phyloP scores from a whole-genome alignment of 2,797 vertebrate species.

The Apogon talboti region DNA sequence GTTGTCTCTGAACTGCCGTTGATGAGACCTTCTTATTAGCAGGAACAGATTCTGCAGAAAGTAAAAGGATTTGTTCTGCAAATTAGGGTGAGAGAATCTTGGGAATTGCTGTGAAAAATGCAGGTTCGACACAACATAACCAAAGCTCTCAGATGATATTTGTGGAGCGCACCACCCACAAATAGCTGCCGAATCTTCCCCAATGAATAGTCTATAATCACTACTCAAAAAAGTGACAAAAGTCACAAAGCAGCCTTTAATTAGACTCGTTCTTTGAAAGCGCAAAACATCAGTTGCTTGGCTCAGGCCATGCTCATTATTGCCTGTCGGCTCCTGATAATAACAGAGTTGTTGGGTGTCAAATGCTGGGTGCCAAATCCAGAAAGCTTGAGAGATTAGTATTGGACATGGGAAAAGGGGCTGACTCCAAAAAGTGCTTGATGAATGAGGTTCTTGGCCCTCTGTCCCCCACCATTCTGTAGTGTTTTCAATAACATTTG shows the following conservation, averaged over 20 bases:
- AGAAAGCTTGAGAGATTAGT: conserved; percentile 66
- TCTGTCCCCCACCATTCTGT: too few species aligned
- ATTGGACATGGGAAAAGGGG: conserved; percentile 52
- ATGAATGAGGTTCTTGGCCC: conserved; percentile 32
- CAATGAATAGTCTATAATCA: conserved; percentile 78
- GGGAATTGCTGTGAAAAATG: conserved; percentile 30
- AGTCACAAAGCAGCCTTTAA: conserved; percentile 82
- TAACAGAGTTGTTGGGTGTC: conserved; percentile 70
- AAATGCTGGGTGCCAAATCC: conserved; percentile 46
- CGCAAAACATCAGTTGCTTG: conserved; percentile 65
- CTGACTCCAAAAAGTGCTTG: conserved; percentile 30
- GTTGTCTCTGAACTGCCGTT: conserved; percentile 65
- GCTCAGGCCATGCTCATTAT: conserved; percentile 71
- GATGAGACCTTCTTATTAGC: conserved; percentile 74
- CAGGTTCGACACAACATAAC: conserved; percentile 51
- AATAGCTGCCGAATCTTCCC: conserved; percentile 69
- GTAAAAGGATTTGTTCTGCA: conserved; percentile 65
- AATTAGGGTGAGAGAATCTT: conserved; percentile 50
- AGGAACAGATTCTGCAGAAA: conserved; percentile 58
- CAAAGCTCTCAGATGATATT: conserved; percentile 60
- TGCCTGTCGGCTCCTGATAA: conserved; percentile 73
- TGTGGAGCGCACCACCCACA: conserved; percentile 56
- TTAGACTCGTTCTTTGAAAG: conserved; percentile 71
- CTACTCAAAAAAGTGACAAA: conserved; percentile 76
- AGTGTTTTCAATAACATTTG: too few species aligned